Base-by-base conservation (phyloP, 2,888 invertebrate genomes). In the Brachyptera putata region DNA sequence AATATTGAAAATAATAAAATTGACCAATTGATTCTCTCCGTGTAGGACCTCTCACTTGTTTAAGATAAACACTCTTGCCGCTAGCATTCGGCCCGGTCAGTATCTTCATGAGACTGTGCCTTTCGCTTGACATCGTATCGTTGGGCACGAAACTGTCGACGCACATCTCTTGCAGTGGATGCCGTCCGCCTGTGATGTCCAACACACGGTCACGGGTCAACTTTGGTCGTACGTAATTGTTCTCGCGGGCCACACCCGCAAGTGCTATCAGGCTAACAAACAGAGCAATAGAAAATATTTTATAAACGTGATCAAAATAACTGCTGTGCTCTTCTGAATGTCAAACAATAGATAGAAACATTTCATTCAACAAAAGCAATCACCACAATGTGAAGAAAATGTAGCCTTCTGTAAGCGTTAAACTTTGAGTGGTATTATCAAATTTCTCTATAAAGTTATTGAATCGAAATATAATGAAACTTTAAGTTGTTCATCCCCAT, bases 51-150 rank as follows among this genome's bases (percentile, higher is more conserved):
- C 5, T 26, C 61, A 81, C 81, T 77, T 94, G 92, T 74, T 94
- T 95, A 70, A 96, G 78, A 73, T 91, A 96, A 25, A 95, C 84
- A 62, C 91, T 95, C 75, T 96, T 97, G 1, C 96, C 96, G 69
- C 91, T 89, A 1, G 91, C 86, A 74, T 95, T 96, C 0, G 95
- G 91, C 1, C 95, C 95, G 0, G 91, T 92, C 4, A 95, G 76
- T 53, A 96, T 81, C 71, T 89, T 89, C 22, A 95, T 80, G 11
- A 77, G 74, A 14, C 81, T 81, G 5, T 77, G 75, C 0, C 75
- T 70, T 0, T 73, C 72, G 4, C 83, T 82, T 58, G 87, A 87
- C 61, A 74, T 71, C 5, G 82, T 80, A 69, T 88, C 83, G 72
- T 94, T 94, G 0, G 89, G 80, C 2, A 93, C 87, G 71, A 86